Conservation (phyloP, 2,113 vertebrate species). For the Albula glossodonta region DNA sequence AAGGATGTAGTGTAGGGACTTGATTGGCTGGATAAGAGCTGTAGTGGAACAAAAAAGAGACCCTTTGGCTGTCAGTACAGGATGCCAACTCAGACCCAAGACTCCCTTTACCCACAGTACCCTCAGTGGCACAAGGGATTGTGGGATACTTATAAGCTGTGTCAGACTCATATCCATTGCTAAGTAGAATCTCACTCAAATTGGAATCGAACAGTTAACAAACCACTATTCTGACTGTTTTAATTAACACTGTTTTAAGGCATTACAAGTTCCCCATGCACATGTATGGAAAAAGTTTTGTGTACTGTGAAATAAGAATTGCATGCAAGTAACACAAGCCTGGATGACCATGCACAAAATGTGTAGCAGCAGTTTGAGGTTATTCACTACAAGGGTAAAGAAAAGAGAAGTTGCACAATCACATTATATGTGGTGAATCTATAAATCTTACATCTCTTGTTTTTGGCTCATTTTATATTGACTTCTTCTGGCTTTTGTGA, state of each 20-base stretch:
- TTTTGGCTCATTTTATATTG: not conserved
- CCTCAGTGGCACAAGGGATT: not conserved
- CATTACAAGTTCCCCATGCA: not conserved
- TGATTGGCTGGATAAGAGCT: not conserved
- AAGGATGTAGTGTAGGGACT: too few relatives aligned
- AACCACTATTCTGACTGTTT: not conserved
- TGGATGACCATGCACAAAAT: not conserved
- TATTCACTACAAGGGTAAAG: not conserved
- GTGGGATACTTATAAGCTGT: not conserved
- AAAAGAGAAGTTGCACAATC: not conserved
- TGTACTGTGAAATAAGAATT: not conserved
- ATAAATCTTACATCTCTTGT: not conserved
- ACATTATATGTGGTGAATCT: not conserved
- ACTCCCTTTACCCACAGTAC: not conserved
- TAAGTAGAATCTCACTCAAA: not conserved
- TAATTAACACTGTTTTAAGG: not conserved
- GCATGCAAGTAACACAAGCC: not conserved
- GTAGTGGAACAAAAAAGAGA: not conserved
- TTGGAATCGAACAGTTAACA: too few relatives aligned
- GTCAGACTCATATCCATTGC: not conserved
- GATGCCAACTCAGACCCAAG: not conserved
- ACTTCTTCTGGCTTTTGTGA: not conserved
- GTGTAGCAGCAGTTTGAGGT: not conserved
- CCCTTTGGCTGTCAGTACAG: not conserved
- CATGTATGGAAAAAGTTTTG: not conserved